phyloP scores from a whole-genome alignment of 2,888 invertebrate genomes.

The Cyrtodaria siliqua region DNA sequence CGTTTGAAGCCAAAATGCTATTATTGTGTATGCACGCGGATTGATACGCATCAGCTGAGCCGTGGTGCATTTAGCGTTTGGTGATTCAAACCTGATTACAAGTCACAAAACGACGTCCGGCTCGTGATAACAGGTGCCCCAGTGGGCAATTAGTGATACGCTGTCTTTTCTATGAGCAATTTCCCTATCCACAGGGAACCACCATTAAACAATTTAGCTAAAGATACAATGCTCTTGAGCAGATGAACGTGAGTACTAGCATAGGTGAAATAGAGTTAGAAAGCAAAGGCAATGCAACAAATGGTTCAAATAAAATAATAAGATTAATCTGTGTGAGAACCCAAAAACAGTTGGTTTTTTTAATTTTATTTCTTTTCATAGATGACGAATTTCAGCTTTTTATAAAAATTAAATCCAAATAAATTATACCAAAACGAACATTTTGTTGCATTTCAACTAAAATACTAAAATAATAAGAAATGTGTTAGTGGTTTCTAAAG shows the following conservation, averaged over 20 bases:
- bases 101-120: conserved; percentile 22
- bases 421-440: no score
- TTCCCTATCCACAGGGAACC: conserved; percentile 43
- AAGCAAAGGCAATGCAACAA: conserved; percentile 29
- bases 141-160: conserved; percentile 40
- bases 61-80: conserved; percentile 7
- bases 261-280: conserved; percentile 27
- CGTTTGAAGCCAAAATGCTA: no score
- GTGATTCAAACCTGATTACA: background rate
- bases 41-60: no score
- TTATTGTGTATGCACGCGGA: no score
- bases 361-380: no score
- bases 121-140: conserved; percentile 1
- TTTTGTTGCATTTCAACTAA: no score
- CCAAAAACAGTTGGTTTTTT: no score
- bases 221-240: conserved; percentile 37
- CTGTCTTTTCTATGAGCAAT: conserved; percentile 39
- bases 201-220: conserved; percentile 43
- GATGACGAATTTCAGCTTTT: no score
- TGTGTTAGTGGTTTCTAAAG: no score
- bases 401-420: no score
- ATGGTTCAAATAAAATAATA: background rate
- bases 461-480: no score
- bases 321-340: no score
- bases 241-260: conserved; percentile 7